Base-by-base conservation (phyloP, 2,888 invertebrate genomes). In the Omphaloscelis lunosa region DNA sequence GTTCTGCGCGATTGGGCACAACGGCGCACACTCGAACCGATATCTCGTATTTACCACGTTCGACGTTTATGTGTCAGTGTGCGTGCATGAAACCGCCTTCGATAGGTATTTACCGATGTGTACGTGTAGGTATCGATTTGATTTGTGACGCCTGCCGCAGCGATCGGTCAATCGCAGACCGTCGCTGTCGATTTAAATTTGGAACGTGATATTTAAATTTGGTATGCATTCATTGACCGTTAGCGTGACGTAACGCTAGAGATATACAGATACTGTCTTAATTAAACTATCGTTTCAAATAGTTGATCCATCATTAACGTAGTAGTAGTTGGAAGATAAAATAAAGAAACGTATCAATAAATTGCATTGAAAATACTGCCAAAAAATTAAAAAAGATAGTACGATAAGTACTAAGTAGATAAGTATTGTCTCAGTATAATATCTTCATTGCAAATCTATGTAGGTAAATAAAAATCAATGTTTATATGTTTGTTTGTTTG, bases 11-110 rank as follows among this genome's bases (percentile, higher is more conserved):
- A 97, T 97, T 96, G 97, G 96, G 91, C 89, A 91, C 91, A 90
- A 93, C 87, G 84, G 97, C 97, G 97, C 97, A 97, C 95, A 97
- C 97, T 97, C 97, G 97, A 97, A 97, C 97, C 97, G 95, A 95
- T 94, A 95, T 88, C 82, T 80, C 89, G 89, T 89, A 88, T 88
- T 91, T 91, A 93, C 90, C 77, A 90, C 91, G 93, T 92, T 95
- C 93, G 94, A 95, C 93, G 92, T 94, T 92, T 91, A 83, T 89
- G 84, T 89, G 89, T 80, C 87, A 85, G 92, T 92, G 92, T 93
- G 91, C 79, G 92, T 90, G 88, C 84, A 80, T 91, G 90, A 93
- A 92, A 91, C 92, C 93, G 94, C 95, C 93, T 94, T 93, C 91
- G 89, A 93, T 95, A 96, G 95, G 95, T 95, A 95, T 93, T 92